Evolutionary conservation across 2,797 vertebrate species (phyloP).

Genomic region (Tokudaia muenninki): DNA sequence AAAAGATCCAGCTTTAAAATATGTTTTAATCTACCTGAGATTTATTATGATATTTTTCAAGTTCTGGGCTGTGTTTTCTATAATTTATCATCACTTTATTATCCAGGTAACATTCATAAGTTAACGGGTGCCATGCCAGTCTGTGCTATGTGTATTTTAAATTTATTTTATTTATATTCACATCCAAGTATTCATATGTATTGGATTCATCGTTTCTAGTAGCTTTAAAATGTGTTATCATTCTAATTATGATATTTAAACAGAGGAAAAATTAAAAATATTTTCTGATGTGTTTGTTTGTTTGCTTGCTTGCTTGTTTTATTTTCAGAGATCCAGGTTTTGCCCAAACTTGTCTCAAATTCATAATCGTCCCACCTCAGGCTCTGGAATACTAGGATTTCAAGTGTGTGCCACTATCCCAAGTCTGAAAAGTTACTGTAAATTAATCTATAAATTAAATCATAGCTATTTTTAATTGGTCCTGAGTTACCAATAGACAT

Average conservation of each 20-base stretch:
- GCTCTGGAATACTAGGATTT: background rate
- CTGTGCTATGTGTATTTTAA: background rate
- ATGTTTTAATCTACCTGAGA: background rate
- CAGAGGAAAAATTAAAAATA: background rate
- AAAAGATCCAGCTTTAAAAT: background rate
- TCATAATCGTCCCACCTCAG: background rate
- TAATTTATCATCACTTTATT: background rate
- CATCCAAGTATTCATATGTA: background rate
- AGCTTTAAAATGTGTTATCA: background rate
- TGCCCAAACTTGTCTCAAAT: background rate
- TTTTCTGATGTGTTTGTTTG: background rate
- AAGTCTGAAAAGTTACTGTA: background rate
- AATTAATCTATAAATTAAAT: background rate
- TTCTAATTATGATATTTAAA: background rate
- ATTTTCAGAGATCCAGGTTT: background rate
- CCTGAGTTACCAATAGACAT: background rate
- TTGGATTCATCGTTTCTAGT: background rate
- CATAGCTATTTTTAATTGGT: background rate
- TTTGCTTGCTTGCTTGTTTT: background rate
- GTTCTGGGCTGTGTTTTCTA: background rate
- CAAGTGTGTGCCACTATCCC: background rate
- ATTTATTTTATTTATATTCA: background rate
- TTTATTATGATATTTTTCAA: background rate
- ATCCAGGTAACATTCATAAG: background rate
- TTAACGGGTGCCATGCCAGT: background rate